Conservation (phyloP, 2,888 invertebrate species). For the Macropis europaea region DNA sequence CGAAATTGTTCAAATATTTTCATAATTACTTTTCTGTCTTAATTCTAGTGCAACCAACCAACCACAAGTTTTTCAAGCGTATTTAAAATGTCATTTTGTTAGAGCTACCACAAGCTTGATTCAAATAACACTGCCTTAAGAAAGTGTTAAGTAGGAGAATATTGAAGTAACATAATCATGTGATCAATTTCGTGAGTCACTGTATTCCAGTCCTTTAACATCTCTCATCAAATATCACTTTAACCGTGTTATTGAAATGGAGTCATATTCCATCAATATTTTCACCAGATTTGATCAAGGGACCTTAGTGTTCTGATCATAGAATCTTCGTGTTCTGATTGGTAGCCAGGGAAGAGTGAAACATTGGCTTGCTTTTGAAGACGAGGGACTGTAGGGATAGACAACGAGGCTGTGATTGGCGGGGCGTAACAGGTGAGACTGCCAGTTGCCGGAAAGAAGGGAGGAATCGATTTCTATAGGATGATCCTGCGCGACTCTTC, state of each 20-base stretch:
- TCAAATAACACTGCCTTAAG: no score
- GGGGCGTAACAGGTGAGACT: constrained; percentile 13
- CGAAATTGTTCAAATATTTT: no score
- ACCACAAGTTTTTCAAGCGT: no score
- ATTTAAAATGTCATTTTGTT: no score
- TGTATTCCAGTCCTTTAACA: no score
- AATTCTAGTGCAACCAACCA: no score
- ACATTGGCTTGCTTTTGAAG: constrained; percentile 4
- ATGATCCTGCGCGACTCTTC: background rate
- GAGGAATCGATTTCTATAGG: constrained; percentile 12
- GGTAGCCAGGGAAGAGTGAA: constrained; percentile 18
- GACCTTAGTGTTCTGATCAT: background rate
- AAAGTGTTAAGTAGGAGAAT: no score
- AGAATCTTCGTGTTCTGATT: constrained; percentile 9
- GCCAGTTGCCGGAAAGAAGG: background rate
- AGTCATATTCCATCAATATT: background rate
- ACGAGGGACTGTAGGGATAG: background rate
- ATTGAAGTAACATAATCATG: no score
- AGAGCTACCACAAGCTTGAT: no score
- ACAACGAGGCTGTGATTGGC: constrained; percentile 24
- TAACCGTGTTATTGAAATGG: background rate
- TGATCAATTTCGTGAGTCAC: no score
- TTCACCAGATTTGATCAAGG: background rate
- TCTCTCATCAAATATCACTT: no score
- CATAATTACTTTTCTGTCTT: no score